Base-by-base conservation (phyloP, 2,797 vertebrate genomes). In the Coccyzus lansbergi region DNA sequence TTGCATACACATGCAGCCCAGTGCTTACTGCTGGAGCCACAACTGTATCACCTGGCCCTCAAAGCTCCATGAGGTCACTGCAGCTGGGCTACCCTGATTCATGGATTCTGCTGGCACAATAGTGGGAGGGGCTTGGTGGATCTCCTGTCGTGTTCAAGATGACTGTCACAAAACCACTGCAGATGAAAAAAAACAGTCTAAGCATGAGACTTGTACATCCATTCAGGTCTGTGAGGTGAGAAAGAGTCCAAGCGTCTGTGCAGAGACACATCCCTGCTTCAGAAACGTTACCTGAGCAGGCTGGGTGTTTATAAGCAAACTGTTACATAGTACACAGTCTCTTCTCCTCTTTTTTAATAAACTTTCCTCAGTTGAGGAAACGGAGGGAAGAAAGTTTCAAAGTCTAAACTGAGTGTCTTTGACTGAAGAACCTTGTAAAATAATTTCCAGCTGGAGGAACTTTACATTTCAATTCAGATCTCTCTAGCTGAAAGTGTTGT, bases 201-300 rank as follows among this genome's bases (percentile, higher is more conserved):
- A 81, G 48, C 34, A 48, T 28, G 7, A 65, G 49, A 62, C 42
- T 83, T 72, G 46, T 78, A 68, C 65, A 74, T 59, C 64, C 77
- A 31, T 36, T 91, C 24, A 51, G 65, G 81, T 67, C 51, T 42
- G 15, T 36, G 70, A 78, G 74, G 49, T 62, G 48, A 71, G 33
- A 53, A 95, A 86, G 51, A 5, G 1, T 40, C 25, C 36, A 51
- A 0, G 0, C 1, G 0, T 29, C n/a, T 69, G 33, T 63, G 70
- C 63, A 67, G 71, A 46, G 93, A 83, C 15, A 89, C 56, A 90
- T 48, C 42, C 36, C 65, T 59, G 34, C 33, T 88, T 88, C 58
- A 72, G 42, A 65, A 88, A 44, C 51, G 28, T 48, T 79, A 93
- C 56, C 59, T 71, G 33, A 78, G 42, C 38, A 78, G 68, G 33